Evolutionary conservation across 2,797 vertebrate genomes (phyloP).

Genomic region (Bothrops alternatus): DNA sequence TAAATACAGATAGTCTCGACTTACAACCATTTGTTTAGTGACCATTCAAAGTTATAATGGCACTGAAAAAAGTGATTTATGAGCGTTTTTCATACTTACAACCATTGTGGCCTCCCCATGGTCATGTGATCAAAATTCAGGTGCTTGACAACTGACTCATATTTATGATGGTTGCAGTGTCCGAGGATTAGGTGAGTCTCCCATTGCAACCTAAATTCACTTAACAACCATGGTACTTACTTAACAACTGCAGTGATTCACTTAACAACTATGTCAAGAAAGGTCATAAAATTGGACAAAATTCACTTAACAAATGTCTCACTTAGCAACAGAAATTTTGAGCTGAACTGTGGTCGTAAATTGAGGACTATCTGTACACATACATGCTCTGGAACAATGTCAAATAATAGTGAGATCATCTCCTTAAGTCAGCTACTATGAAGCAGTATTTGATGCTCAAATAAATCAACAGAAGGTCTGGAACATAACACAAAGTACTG

Average conservation of each 20-base stretch:
- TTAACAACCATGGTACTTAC: neutral
- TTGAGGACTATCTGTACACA: neutral
- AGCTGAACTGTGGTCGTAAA: neutral
- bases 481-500: neutral
- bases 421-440: neutral
- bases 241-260: neutral
- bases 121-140: neutral
- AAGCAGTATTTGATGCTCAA: neutral
- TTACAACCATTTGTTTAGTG: no score
- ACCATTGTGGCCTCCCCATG: neutral
- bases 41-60: neutral
- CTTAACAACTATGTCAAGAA: neutral
- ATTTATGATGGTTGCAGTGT: neutral
- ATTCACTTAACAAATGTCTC: neutral
- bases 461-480: neutral
- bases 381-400: neutral
- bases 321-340: neutral
- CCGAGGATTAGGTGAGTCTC: neutral
- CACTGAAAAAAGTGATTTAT: neutral
- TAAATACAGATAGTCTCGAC: neutral
- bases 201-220: neutral
- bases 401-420: neutral
- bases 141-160: neutral
- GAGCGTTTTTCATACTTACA: neutral
- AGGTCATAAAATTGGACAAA: neutral